A percentile compares a stretch with the other conserved stretches of the same genome.
Evolutionary conservation across 2,113 vertebrate species (phyloP).

Genomic region (Salvelinus fontinalis): DNA sequence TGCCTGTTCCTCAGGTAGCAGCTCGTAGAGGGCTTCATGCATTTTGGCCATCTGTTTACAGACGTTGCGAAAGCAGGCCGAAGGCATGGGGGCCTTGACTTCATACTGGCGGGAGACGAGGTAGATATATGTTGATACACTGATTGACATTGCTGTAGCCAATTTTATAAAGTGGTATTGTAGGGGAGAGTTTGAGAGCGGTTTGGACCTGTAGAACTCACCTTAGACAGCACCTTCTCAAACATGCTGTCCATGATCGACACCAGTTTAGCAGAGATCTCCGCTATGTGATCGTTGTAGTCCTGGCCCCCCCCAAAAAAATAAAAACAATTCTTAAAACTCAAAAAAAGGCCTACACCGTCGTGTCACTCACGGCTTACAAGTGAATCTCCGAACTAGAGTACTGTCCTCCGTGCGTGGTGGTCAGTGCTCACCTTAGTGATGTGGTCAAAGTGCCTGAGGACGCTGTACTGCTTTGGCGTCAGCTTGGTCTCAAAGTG

Average conservation of each 20-base stretch:
- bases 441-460: conserved; percentile 97
- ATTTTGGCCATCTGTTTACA: conserved; percentile 98
- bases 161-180: too few species aligned
- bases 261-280: conserved; percentile 95
- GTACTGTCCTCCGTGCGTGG: too few species aligned
- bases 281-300: conserved; percentile 95
- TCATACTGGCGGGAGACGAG: conserved; percentile 82
- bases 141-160: too few species aligned
- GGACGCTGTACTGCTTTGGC: conserved; percentile 91
- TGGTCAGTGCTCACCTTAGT: conserved; percentile 80
- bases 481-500: conserved; percentile 94
- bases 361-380: too few species aligned
- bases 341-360: background rate
- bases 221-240: conserved; percentile 94
- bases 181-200: too few species aligned
- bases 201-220: conserved; percentile 52
- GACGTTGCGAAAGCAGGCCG: conserved; percentile 91
- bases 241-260: conserved; percentile 98
- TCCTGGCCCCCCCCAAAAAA: conserved; percentile 76
- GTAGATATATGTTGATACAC: background rate
- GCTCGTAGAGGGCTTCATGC: conserved; percentile 95
- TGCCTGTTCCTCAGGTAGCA: conserved; percentile 93
- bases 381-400: too few species aligned
- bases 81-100: conserved; percentile 97
- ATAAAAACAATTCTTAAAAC: background rate